A percentile compares a stretch with the other conserved stretches of the same genome.
Conservation (phyloP, 1,140 invertebrate species). For the Meloidogyne floridensis region DNA sequence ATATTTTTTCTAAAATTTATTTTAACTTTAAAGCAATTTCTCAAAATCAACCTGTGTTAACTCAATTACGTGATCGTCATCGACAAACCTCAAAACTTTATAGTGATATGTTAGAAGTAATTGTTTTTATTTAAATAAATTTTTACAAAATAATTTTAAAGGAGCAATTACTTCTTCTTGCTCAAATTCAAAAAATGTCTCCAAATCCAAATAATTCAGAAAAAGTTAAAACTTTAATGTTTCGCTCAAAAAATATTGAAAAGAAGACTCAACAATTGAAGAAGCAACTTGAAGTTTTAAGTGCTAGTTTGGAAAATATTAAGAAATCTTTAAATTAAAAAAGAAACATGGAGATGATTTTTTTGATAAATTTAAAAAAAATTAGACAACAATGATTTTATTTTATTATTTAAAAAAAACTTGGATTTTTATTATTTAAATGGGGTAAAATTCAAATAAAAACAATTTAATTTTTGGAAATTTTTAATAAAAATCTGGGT, state of each 20-base stretch:
- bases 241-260: neutral
- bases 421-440: too few species aligned
- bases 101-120: neutral
- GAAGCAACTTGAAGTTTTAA: neutral
- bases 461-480: neutral
- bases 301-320: neutral
- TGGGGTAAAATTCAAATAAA: neutral
- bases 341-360: neutral
- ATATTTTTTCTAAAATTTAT: neutral
- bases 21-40: neutral
- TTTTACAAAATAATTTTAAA: neutral
- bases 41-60: neutral
- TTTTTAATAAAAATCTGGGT: neutral
- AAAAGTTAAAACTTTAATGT: neutral
- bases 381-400: too few species aligned
- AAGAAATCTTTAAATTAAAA: neutral
- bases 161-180: neutral
- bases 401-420: too few species aligned
- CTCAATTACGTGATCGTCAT: neutral
- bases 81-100: constrained; percentile 1
- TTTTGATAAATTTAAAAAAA: too few species aligned
- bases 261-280: neutral
- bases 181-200: constrained; percentile 9
- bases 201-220: neutral
- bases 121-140: neutral